A percentile compares a stretch with the other conserved stretches of the same genome.
Evolutionary conservation across 2,888 invertebrate genomes (phyloP).

Genomic region (Drosophila paucipuncta): DNA sequence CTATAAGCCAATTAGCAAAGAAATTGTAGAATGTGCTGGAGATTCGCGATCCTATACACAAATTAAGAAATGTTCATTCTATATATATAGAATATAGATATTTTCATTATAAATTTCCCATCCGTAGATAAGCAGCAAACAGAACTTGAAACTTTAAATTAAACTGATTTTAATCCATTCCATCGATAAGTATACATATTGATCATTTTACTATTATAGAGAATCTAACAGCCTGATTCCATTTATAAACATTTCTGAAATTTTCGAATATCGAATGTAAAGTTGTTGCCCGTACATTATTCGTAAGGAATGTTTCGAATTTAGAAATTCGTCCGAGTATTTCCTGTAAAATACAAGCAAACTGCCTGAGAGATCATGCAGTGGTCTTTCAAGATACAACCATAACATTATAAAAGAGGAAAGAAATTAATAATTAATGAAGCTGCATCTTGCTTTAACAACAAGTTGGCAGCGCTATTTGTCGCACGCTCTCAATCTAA

Average conservation of each 20-base stretch:
- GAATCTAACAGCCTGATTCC: not conserved
- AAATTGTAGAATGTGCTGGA: not conserved
- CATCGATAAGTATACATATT: not conserved
- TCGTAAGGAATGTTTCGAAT: not conserved
- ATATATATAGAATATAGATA: not conserved
- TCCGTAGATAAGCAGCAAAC: not conserved
- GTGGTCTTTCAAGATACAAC: not conserved
- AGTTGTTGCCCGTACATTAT: not conserved
- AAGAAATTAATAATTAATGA: conserved; percentile 1
- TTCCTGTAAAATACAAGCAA: not conserved
- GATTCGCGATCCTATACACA: not conserved
- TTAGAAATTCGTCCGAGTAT: too few relatives aligned
- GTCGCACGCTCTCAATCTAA: conserved; percentile 21
- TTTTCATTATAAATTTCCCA: not conserved
- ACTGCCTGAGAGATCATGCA: not conserved
- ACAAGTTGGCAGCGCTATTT: conserved; percentile 41
- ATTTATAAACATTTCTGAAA: not conserved
- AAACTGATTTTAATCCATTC: not conserved
- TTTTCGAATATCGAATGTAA: not conserved
- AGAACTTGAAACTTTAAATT: not conserved
- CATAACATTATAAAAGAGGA: not conserved
- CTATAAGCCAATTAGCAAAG: conserved; percentile 2
- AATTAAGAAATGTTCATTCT: not conserved
- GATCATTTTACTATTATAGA: not conserved
- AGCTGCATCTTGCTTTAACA: conserved; percentile 11